Percentiles rank a stretch among this genome's conserved stretches.
phyloP scores from a whole-genome alignment of 2,888 invertebrate species.

The Gonocerus acuteangulatus region DNA sequence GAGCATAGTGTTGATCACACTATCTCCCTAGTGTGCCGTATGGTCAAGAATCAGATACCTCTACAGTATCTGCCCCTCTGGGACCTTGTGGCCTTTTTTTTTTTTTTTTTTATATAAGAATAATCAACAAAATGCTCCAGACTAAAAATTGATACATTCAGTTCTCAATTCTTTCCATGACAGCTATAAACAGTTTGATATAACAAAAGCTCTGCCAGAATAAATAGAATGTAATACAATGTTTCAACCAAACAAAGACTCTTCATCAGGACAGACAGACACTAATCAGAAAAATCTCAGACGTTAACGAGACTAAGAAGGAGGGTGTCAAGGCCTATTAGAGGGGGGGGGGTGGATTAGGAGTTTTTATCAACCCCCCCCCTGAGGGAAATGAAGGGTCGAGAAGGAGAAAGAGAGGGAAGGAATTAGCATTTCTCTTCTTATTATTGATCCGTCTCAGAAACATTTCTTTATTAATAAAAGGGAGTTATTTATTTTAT shows the following conservation, averaged over 20 bases:
- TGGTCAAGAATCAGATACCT: too few relatives aligned
- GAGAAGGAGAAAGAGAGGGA: constrained; percentile 1
- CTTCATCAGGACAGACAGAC: neutral
- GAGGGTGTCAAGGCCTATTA: neutral
- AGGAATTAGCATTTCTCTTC: constrained; percentile 10
- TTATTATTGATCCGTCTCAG: neutral
- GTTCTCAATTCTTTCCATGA: too few relatives aligned
- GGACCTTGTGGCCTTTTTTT: too few relatives aligned
- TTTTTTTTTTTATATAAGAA: too few relatives aligned
- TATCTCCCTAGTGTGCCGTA: too few relatives aligned
- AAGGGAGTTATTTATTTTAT: constrained; percentile 6
- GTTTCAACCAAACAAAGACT: neutral
- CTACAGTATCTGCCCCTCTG: too few relatives aligned
- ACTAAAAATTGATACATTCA: too few relatives aligned
- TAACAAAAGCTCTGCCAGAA: too few relatives aligned
- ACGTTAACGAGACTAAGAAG: neutral
- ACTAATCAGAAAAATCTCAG: constrained; percentile 19
- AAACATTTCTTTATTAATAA: constrained; percentile 10
- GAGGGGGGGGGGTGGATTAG: neutral
- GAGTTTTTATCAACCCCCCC: constrained; percentile 8
- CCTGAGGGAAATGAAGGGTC: constrained; percentile 2
- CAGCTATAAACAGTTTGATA: too few relatives aligned
- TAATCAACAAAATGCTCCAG: too few relatives aligned
- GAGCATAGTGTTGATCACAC: too few relatives aligned
- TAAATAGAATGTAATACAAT: too few relatives aligned